Evolutionary conservation across 2,888 invertebrate genomes (phyloP).

Genomic region (Tinea pellionella): DNA sequence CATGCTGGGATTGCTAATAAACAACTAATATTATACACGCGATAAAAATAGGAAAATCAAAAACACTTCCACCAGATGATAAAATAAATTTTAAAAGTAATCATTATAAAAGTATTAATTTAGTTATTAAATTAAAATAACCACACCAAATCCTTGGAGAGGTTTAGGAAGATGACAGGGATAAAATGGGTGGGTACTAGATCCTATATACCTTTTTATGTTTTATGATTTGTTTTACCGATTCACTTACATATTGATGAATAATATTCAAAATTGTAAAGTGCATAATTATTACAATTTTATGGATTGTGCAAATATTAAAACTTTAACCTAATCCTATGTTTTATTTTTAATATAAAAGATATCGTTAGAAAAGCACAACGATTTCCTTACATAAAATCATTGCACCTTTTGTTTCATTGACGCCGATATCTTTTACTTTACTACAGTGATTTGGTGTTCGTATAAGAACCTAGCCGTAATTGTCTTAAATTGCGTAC

Average conservation of each 20-base stretch:
- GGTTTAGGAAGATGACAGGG: constrained; percentile 63
- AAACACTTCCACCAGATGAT: constrained; percentile 67
- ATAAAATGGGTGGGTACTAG: constrained; percentile 56
- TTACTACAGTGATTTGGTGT: constrained; percentile 55
- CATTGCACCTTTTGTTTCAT: background rate
- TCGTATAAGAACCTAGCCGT: constrained; percentile 26
- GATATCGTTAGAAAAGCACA: constrained; percentile 32
- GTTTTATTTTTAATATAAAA: constrained; percentile 37
- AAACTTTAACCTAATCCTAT: constrained; percentile 46
- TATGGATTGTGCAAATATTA: constrained; percentile 54
- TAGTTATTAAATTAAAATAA: constrained; percentile 55
- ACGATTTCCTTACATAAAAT: constrained; percentile 1
- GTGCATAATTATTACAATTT: constrained; percentile 46
- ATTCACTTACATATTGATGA: constrained; percentile 54
- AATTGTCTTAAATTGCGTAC: constrained; percentile 43
- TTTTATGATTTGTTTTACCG: constrained; percentile 46
- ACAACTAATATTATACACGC: constrained; percentile 48
- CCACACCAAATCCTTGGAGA: constrained; percentile 70
- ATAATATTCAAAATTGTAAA: constrained; percentile 53
- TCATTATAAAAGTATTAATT: constrained; percentile 44
- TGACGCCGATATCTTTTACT: constrained; percentile 47
- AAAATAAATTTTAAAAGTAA: constrained; percentile 40
- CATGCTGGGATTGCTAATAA: constrained; percentile 62
- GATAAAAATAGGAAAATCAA: constrained; percentile 67
- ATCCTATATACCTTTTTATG: constrained; percentile 50